Evolutionary conservation across 1,140 invertebrate genomes (phyloP).

Genomic region (Popillia japonica): DNA sequence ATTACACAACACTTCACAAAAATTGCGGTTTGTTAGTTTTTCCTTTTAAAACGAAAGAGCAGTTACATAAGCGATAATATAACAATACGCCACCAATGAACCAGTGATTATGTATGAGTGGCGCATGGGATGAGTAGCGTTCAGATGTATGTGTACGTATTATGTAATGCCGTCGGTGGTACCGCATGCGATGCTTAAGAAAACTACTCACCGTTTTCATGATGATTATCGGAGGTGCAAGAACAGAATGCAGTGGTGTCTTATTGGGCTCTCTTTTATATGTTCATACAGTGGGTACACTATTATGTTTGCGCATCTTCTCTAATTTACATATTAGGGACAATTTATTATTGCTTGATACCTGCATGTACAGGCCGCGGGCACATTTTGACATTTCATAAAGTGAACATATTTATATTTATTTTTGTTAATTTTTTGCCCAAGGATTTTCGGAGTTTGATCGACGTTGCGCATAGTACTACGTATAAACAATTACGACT

Average conservation of each 20-base stretch:
- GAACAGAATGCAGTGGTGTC: constrained; percentile 33
- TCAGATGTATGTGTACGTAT: neutral
- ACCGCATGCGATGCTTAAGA: neutral
- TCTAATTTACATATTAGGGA: constrained; percentile 39
- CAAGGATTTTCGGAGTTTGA: constrained; percentile 17
- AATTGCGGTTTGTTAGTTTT: neutral
- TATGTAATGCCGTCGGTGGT: neutral
- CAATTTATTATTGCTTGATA: constrained; percentile 33
- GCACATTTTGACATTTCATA: constrained; percentile 37
- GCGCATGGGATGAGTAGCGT: neutral
- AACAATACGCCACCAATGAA: constrained; percentile 11
- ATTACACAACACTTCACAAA: constrained; percentile 27
- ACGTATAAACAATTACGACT: neutral
- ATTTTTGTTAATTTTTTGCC: constrained; percentile 23
- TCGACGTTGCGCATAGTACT: neutral
- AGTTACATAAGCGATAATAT: constrained; percentile 1
- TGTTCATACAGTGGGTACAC: constrained; percentile 30
- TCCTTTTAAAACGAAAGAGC: constrained; percentile 7
- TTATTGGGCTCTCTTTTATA: constrained; percentile 36
- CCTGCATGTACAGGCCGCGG: constrained; percentile 29
- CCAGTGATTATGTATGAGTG: neutral
- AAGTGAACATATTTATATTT: constrained; percentile 31
- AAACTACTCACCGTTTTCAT: constrained; percentile 37
- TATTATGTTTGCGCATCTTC: constrained; percentile 38
- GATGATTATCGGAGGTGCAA: constrained; percentile 38